Evolutionary conservation across 2,113 vertebrate genomes (phyloP), one percentile per base, ranked within the genome.

Genomic region (Alligator mississippiensis): DNA sequence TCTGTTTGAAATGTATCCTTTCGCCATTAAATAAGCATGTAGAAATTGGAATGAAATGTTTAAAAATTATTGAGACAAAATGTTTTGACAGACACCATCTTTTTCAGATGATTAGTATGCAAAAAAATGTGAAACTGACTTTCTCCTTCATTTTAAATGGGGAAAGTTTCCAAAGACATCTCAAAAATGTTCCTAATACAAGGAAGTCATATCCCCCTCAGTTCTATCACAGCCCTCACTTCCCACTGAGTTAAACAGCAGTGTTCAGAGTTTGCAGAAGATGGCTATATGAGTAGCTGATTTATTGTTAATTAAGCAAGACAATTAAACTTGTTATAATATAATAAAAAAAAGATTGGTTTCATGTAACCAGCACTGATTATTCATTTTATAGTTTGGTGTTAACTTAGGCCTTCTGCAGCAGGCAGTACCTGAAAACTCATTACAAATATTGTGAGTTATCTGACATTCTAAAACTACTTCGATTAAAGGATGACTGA

Each of bases 391-490:
- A 80, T 68, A 58, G 18, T 79, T 87, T 64, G 89, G 63, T 84
- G 80, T 12, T 80, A 85, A 64, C 58, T n/a, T 77, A 62, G 83
- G 75, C 66, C 57, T 34, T 68, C n/a, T 86, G 47, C 68, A 88
- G 92, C 16, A 87, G 68, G 93, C 16, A 82, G 59, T 87, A 62
- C 10, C 90, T 93, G 95, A 83, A 90, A 76, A 18, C 47, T 96
- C 80, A 88, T 94, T 95, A 93, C 92, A 94, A 85, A 57, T 90
- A 90, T 72, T 72, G 76, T 84, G 66, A 22, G 63, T 60, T 91
- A 77, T 82, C 81, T 58, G 22, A 8, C 82, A 27, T 58, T 92
- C 90, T 66, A 88, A 91, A 87, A 30, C 80, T 30, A n/a, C 78
- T 94, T 68, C 18, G 18, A 64, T 70, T 72, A 63, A 84, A 85